Percentiles rank a stretch among this genome's conserved stretches.
These are phyloP conservation scores for Scotopteryx bipunctaria DNA, from an alignment of 2,888 invertebrate species.

Conservation along the genomic window DNA sequence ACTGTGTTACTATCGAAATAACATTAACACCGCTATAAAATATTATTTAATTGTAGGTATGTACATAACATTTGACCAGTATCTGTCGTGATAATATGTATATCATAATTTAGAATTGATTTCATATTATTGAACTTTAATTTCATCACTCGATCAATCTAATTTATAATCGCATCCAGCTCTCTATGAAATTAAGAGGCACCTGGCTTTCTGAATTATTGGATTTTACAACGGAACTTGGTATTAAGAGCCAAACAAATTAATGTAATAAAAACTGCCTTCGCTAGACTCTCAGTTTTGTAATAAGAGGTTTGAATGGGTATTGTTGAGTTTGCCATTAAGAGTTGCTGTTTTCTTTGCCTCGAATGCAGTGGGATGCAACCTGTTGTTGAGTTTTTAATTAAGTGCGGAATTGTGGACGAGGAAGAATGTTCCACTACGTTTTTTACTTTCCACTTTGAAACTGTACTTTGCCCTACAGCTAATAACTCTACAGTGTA, in stretches of 20 bases:
- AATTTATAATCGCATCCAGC: too few relatives aligned
- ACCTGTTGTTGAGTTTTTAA: slow-evolving; percentile 78
- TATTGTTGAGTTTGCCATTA: slow-evolving; percentile 35
- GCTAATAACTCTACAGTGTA: slow-evolving; percentile 27
- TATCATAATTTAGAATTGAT: too few relatives aligned
- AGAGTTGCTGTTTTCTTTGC: slow-evolving; percentile 41
- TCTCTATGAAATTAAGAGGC: too few relatives aligned
- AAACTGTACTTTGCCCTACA: slow-evolving; percentile 52
- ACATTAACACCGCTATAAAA: too few relatives aligned
- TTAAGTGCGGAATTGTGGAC: slow-evolving; percentile 58
- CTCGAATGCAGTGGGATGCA: slow-evolving; percentile 50
- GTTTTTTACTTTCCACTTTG: slow-evolving; percentile 46
- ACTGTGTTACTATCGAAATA: too few relatives aligned
- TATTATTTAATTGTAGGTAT: too few relatives aligned
- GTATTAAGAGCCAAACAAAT: slow-evolving; percentile 5
- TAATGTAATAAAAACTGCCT: slow-evolving; percentile 21
- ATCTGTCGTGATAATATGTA: too few relatives aligned
- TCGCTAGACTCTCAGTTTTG: slow-evolving; percentile 17
- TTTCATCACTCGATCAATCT: too few relatives aligned
- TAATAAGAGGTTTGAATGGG: slow-evolving; percentile 28
- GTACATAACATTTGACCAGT: too few relatives aligned
- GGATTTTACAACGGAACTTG: background rate
- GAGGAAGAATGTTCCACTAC: slow-evolving; percentile 47
- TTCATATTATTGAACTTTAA: too few relatives aligned
- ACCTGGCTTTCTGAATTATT: too few relatives aligned